Evolutionary conservation across 2,113 vertebrate genomes (phyloP), one percentile per base, ranked within the genome.

Genomic region (Hippocampus comes): DNA sequence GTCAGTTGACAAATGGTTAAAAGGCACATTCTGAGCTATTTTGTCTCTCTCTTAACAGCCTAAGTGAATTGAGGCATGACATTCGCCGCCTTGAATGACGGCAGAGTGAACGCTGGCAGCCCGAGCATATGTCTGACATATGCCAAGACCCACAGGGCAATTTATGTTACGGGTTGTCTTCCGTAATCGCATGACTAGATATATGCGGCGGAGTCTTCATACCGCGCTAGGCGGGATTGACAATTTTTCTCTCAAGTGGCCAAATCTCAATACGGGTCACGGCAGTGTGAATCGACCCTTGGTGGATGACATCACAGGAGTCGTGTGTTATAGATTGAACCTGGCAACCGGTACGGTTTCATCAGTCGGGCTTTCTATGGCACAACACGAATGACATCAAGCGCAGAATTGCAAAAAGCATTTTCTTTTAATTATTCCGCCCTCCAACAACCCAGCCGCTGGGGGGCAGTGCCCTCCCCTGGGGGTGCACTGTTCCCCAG

Each of bases 321-420:
- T 27, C 5, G 23, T 59, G 23, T 14, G 23, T 25, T 65, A 11
- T n/a, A 41, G 34, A 15, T 18, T 27, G 43, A 25, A 66, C 10
- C 34, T 30, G 56, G 12, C 38, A 42, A 64, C 10, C 21, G 38
- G 5, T n/a, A 41, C 38, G 2, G 21, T 64, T 41, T 41, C 20
- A n/a, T n/a, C 63, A 42, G 38, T 43, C 63, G 23, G 63, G 7
- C 21, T 64, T 61, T 30, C 38, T 14, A 48, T 21, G 68, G 10
- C n/a, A 69, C 5, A 51, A 51, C 43, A 4, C 43, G 12, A 46
- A 46, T 46, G 43, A 27, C 43, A 15, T 27, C 14, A 63, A 60
- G 69, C 63, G 49, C 74, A 69, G 23, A 23, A 41, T 72, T 27
- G 74, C 30, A 27, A 1, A 55, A 15, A 75, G 38, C 68, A 48